These are phyloP conservation scores for Sphinx pinastri DNA, from an alignment of 2,888 invertebrate species.

Conservation along the genomic window DNA sequence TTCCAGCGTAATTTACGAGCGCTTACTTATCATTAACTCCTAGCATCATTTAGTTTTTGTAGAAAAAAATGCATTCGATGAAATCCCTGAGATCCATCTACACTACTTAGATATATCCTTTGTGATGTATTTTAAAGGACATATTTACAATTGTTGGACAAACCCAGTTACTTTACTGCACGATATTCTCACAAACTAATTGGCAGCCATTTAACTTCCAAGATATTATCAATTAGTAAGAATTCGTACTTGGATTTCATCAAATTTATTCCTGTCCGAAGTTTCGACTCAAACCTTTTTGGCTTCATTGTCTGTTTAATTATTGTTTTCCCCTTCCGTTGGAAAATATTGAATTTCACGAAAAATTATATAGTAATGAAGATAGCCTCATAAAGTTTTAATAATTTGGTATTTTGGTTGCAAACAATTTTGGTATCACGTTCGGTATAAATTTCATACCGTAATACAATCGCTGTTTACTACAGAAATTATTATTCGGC, in stretches of 20 bases:
- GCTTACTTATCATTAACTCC: too few species aligned
- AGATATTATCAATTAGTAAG: neutral
- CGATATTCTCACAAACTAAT: too few species aligned
- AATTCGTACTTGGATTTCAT: neutral
- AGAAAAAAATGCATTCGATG: too few species aligned
- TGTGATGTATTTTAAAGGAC: too few species aligned
- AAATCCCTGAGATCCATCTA: too few species aligned
- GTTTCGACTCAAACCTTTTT: neutral
- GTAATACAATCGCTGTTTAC: neutral
- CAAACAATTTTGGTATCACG: neutral
- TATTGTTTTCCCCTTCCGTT: constrained; percentile 36
- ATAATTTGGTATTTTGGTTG: constrained; percentile 4
- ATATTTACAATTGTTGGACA: too few species aligned
- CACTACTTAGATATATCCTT: too few species aligned
- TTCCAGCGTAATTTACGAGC: too few species aligned
- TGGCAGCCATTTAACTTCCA: neutral
- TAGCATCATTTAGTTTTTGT: too few species aligned
- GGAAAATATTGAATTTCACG: constrained; percentile 6
- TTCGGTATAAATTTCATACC: neutral
- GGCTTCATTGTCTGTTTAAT: constrained; percentile 48
- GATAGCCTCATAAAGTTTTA: constrained; percentile 14
- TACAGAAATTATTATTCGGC: neutral
- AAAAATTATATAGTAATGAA: constrained; percentile 13
- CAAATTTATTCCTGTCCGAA: neutral
- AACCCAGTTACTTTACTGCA: too few species aligned